Evolutionary conservation across 2,888 invertebrate genomes (phyloP), one percentile per base, ranked within the genome.

Genomic region (Andricus curvator): DNA sequence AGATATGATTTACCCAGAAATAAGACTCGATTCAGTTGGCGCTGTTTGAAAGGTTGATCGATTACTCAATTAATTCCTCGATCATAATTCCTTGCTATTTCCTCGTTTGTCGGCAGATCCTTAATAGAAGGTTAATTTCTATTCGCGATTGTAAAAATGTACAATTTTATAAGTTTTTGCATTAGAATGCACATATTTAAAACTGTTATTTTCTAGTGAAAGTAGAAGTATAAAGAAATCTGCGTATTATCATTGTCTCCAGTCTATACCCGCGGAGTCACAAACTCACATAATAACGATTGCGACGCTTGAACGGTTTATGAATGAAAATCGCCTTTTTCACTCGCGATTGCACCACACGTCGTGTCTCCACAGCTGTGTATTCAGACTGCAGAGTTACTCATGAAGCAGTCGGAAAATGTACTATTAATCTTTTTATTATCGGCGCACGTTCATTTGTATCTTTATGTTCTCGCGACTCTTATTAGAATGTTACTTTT

Each of bases 281-380:
- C 66, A 13, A 66, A 20, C n/a, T 37, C 33, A 66, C 37, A 37
- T n/a, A 66, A 66, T 41, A 66, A 66, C 1, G 4, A 66, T 66
- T 66, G 20, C n/a, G n/a, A n/a, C 41, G 66, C 37, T 66, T 66
- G 37, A 37, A 66, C 66, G 20, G 37, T 37, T 66, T 41, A 41
- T 33, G n/a, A 66, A 66, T 66, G 66, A 66, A 66, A 66, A 66
- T 11, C n/a, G 33, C 37, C 20, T 66, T 66, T 66, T 66, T 33
- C 33, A 17, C 65, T 65, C 17, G 33, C 9, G 66, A 66, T 37
- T 66, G 11, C n/a, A n/a, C 22, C n/a, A 66, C 4, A 66, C 20
- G 1, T n/a, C 13, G 22, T 15, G 15, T 5, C 15, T 15, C 15
- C 25, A 15, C 11, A 62, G n/a, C 62, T 62, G 13, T 25, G 62